phyloP scores from a whole-genome alignment of 2,888 invertebrate species.

The Sinhomidia bicolor region DNA sequence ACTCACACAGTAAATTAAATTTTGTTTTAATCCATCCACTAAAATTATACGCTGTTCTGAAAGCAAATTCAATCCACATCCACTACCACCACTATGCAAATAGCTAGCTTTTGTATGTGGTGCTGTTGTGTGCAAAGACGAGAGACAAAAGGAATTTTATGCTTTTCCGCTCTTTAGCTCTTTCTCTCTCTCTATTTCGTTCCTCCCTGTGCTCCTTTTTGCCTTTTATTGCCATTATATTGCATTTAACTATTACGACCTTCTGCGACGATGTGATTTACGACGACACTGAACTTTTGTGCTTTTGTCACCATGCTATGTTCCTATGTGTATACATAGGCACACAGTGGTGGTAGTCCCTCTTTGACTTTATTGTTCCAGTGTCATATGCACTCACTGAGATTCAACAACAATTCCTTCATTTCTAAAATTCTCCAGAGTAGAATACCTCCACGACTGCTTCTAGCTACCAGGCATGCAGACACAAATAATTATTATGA shows the following conservation, averaged over 20 bases:
- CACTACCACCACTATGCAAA: constrained; percentile 44
- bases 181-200: background rate
- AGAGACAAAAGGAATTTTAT: constrained; percentile 58
- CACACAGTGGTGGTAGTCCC: background rate
- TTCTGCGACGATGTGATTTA: constrained; percentile 64
- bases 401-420: background rate
- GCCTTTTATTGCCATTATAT: constrained; percentile 43
- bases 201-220: background rate
- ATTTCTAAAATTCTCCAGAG: background rate
- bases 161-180: constrained; percentile 44
- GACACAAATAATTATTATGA: constrained; percentile 33
- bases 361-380: background rate
- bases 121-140: background rate
- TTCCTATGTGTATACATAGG: background rate
- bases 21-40: constrained; percentile 53
- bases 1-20: constrained; percentile 63
- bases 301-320: background rate
- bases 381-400: constrained; percentile 10
- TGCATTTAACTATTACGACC: constrained; percentile 61
- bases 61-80: constrained; percentile 39
- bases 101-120: too few species aligned
- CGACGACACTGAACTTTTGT: constrained; percentile 35
- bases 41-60: background rate
- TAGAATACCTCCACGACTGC: background rate
- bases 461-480: too few species aligned